These are phyloP conservation scores for Dorcus parallelipipedus DNA, from an alignment of 2,888 invertebrate species.

Conservation along the genomic window DNA sequence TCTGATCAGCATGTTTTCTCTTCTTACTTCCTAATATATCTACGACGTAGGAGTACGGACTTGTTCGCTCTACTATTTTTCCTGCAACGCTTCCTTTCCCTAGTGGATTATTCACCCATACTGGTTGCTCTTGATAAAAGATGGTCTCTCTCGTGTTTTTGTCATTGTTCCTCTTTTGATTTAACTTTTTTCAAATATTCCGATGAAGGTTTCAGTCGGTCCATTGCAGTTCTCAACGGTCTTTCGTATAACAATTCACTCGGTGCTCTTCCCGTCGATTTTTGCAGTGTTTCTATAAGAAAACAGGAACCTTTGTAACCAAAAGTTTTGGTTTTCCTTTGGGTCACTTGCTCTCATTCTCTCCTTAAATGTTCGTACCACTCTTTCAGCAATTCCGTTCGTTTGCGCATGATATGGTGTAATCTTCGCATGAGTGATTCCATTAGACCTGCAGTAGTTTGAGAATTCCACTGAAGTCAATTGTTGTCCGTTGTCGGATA, in stretches of 20 bases:
- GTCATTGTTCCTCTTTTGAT: not conserved
- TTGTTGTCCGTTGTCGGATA: slow-evolving; percentile 9
- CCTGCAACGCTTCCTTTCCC: not conserved
- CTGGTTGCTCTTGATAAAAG: not conserved
- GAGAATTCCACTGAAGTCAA: slow-evolving; percentile 5
- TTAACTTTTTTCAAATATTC: not conserved
- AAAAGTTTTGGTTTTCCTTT: not conserved
- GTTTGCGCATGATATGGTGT: slow-evolving; percentile 8
- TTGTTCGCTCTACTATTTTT: not conserved
- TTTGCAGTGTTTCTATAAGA: slow-evolving; percentile 1
- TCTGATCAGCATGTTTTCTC: not conserved
- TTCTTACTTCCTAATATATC: not conserved
- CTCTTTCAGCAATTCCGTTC: not conserved
- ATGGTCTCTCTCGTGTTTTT: not conserved
- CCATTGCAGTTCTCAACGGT: not conserved
- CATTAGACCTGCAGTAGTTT: not conserved
- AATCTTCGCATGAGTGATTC: slow-evolving; percentile 3
- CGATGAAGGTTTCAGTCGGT: slow-evolving; percentile 3
- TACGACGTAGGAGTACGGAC: slow-evolving; percentile 1
- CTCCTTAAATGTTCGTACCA: slow-evolving; percentile 12
- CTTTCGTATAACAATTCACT: not conserved
- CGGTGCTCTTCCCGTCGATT: not conserved
- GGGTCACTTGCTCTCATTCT: not conserved
- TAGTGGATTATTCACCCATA: not conserved
- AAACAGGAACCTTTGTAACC: not conserved